Evolutionary conservation across 1,140 invertebrate genomes (phyloP), one percentile per base, ranked within the genome.

Genomic region (Plectrocnemia conspersa): DNA sequence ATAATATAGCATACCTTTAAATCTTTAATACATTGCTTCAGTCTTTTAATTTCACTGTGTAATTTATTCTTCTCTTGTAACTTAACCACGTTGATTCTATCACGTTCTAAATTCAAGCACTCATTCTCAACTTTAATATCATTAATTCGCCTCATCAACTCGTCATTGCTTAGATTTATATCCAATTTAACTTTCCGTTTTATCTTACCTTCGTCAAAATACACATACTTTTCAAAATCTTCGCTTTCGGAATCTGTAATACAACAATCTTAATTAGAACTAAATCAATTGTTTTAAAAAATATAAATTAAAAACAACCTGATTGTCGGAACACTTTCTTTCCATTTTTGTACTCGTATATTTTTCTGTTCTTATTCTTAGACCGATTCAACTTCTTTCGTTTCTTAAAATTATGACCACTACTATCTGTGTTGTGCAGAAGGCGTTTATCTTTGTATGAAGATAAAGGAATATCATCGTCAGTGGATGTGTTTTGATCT

Each of bases 191-290:
- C 21, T 44, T 59, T 59, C 33, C 53, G 18, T 52, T 59, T 59
- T 5, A 53, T 56, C 48, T 56, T 59, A 16, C 33, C 47, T 22
- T 59, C 58, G 21, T 59, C 58, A 35, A 59, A 59, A 40, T 56
- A 59, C 15, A 40, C 19, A 27, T 59, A 59, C 27, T 55, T 59
- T 55, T 59, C 58, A 53, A 59, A 59, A 48, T 59, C 58, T 11
- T 29, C 38, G 25, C 58, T 59, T 42, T 59, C 58, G 5, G 58
- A 52, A 53, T 36, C 58, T 59, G 54, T 32, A 42, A 19, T 23
- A 41, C 16, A 55, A 23, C 19, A 47, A 0, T 24, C 13, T 11
- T 6, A 47, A 48, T 1, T 41, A 13, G 11, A n/a, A 23, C 21
- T 18, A 23, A 36, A 16, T 41, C 22, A 41, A 41, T 19, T 3